Evolutionary conservation across 2,888 invertebrate genomes (phyloP).

Genomic region (Calameuta filiformis): DNA sequence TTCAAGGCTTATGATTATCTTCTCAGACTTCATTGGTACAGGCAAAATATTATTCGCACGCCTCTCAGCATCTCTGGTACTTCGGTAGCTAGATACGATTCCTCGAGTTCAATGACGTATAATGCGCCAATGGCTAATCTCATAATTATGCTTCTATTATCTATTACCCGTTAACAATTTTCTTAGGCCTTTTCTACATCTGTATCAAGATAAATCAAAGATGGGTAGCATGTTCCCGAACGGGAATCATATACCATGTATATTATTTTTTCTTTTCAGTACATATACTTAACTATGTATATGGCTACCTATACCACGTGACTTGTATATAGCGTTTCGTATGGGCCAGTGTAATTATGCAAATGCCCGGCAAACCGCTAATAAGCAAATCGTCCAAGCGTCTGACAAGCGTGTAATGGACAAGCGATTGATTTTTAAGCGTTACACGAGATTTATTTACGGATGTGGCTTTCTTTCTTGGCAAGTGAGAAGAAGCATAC

Average conservation of each 20-base stretch:
- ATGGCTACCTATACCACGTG: not conserved
- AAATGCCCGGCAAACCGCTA: not conserved
- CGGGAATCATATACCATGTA: not conserved
- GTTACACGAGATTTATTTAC: constrained; percentile 25
- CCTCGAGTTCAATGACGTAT: constrained; percentile 47
- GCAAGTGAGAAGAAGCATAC: constrained; percentile 35
- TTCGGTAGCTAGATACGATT: constrained; percentile 44
- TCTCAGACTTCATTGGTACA: not conserved
- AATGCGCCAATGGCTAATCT: constrained; percentile 43
- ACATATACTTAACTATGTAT: not conserved
- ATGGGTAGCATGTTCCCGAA: not conserved
- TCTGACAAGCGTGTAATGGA: constrained; percentile 7
- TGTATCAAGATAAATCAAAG: not conserved
- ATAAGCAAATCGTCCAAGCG: not conserved
- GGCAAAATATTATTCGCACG: not conserved
- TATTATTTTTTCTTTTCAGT: not conserved
- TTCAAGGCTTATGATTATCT: not conserved
- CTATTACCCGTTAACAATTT: constrained; percentile 40
- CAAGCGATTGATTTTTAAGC: constrained; percentile 30
- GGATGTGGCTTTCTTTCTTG: constrained; percentile 26
- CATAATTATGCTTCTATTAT: constrained; percentile 53
- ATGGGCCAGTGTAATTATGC: not conserved
- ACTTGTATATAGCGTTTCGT: not conserved
- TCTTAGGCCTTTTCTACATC: not conserved
- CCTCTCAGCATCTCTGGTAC: not conserved